Conservation (phyloP, 2,113 vertebrate species). For the Microtus oregoni region DNA sequence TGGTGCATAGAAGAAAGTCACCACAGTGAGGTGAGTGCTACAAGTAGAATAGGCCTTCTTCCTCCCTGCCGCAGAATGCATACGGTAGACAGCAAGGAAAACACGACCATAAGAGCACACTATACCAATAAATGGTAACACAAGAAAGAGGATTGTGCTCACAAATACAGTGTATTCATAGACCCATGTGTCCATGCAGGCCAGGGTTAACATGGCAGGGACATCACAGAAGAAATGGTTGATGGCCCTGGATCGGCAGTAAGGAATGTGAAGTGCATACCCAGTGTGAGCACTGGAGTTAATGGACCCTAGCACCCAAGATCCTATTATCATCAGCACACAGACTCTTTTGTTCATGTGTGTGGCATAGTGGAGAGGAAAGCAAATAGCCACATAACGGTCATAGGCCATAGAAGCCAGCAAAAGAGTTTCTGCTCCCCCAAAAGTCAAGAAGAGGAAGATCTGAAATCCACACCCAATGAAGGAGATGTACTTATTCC, state of each 20-base stretch:
- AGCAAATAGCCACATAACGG: conserved; percentile 14
- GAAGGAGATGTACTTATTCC: conserved; percentile 25
- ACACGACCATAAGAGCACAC: not conserved
- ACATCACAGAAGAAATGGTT: conserved; percentile 51
- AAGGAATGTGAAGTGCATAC: not conserved
- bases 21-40: conserved; percentile 24
- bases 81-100: not conserved
- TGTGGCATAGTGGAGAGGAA: conserved; percentile 13
- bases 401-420: conserved; percentile 39
- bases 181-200: not conserved
- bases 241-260: not conserved
- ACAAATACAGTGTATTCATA: conserved; percentile 35
- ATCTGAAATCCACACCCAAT: conserved; percentile 24
- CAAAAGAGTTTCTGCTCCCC: not conserved
- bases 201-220: conserved; percentile 19
- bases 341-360: conserved; percentile 10
- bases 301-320: not conserved
- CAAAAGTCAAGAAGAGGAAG: not conserved
- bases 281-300: not conserved
- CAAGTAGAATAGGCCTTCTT: not conserved
- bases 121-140: conserved; percentile 41
- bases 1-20: not conserved
- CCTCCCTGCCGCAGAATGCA: not conserved
- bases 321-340: conserved; percentile 12
- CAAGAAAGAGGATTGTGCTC: not conserved